Evolutionary conservation across 2,113 vertebrate genomes (phyloP).

Genomic region (Sinocyclocheilus anophthalmus): DNA sequence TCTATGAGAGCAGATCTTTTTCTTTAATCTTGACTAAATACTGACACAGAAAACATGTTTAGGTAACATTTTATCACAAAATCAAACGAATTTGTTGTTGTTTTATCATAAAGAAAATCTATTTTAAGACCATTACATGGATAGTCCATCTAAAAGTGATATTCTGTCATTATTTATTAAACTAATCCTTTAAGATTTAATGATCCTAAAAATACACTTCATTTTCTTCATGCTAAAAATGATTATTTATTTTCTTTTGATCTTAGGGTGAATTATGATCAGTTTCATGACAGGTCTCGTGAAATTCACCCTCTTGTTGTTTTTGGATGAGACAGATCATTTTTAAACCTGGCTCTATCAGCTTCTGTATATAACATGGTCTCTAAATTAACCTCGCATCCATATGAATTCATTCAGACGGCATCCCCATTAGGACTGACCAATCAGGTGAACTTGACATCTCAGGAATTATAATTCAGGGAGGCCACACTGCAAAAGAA

Average conservation of each 20-base stretch:
- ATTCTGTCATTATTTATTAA: not conserved
- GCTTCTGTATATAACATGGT: not conserved
- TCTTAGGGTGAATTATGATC: not conserved
- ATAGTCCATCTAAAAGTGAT: not conserved
- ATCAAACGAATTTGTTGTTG: not conserved
- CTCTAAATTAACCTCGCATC: not conserved
- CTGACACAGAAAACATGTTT: not conserved
- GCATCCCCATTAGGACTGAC: conserved; percentile 7
- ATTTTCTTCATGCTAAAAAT: not conserved
- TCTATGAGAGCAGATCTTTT: not conserved
- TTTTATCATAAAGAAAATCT: not conserved
- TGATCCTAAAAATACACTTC: not conserved
- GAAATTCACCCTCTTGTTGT: not conserved
- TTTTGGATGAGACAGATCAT: not conserved
- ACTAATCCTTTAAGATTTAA: not conserved
- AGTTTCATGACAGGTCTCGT: not conserved
- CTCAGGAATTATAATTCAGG: not conserved
- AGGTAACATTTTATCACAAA: not conserved
- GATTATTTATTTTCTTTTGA: not conserved
- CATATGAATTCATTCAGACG: not conserved
- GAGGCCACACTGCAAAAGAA: conserved; percentile 2
- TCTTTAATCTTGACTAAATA: not conserved
- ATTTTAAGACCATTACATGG: not conserved
- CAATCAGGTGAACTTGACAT: conserved; percentile 12
- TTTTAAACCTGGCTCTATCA: not conserved